Base-by-base conservation (phyloP, 2,888 invertebrate species). In the Halictus ligatus region DNA sequence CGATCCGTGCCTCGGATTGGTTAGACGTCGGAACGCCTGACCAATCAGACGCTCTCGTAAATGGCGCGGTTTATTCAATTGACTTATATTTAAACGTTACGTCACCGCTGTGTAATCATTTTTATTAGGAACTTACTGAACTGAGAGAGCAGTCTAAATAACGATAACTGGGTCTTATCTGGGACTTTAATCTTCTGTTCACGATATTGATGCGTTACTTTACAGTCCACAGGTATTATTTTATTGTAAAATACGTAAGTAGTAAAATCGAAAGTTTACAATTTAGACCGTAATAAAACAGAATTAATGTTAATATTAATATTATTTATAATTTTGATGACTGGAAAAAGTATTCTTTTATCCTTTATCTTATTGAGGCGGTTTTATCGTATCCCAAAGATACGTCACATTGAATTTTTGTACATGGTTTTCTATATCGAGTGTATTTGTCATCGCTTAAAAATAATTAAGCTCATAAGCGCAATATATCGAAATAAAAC, bases 31-130 rank as follows among this genome's bases (percentile, higher is more conserved):
- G 48, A 21, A n/a, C 25, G 18, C 0, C 18, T 0, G 25, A 7
- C 84, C 86, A 88, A 88, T 84, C 54, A 12, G 46, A 25, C 12
- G 46, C 15, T 25, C 12, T 48, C 71, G 67, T 67, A 60, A 74
- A 40, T 10, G 3, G 35, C 29, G 46, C 29, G 71, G 69, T 79
- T 86, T 82, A 80, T 82, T 84, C 83, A 67, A 89, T 75, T 54
- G 4, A n/a, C 54, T 82, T 85, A 88, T 82, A 82, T 87, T 88
- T 89, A 89, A 86, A 78, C 64, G 25, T 83, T 90, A 82, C 86
- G 76, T 90, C 86, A 89, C 35, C 50, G 48, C n/a, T 40, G 40
- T 67, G 71, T 85, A 84, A 84, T 89, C 69, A 15, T 35, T 21
- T 18, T 29, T 80, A 78, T 58, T 43, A 83, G 77, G 21, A 29